Percentiles rank a stretch among this genome's conserved stretches.
Evolutionary conservation across 2,113 vertebrate species (phyloP).

Genomic region (Hypanus sabinus): DNA sequence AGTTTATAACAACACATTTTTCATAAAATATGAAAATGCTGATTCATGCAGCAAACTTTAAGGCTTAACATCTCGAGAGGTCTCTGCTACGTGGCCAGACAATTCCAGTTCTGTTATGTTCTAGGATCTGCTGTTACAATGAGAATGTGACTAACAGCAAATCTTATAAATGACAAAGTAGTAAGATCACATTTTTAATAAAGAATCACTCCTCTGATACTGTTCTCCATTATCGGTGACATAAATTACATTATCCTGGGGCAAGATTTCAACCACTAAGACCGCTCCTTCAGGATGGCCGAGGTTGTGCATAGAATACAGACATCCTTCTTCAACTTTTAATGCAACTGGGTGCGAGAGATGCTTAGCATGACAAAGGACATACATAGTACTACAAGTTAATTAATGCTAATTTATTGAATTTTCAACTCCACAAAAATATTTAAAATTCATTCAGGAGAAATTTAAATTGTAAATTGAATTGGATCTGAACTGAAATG

Average conservation of each 20-base stretch:
- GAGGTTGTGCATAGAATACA: not conserved
- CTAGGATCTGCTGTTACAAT: no score
- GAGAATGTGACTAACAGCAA: conserved; percentile 12
- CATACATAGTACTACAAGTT: not conserved
- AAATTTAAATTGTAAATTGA: conserved; percentile 18
- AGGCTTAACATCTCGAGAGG: not conserved
- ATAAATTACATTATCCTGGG: conserved; percentile 7
- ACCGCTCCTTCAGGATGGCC: not conserved
- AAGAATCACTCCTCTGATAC: conserved; percentile 11
- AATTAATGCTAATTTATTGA: conserved; percentile 32
- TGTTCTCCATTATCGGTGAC: conserved; percentile 9
- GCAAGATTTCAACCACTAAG: not conserved
- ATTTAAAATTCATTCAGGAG: not conserved
- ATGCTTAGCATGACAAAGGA: conserved; percentile 6
- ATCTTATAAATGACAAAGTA: not conserved
- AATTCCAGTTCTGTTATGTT: not conserved
- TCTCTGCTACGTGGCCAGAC: no score
- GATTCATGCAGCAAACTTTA: not conserved
- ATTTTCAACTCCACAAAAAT: not conserved
- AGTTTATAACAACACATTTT: not conserved
- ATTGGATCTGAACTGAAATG: not conserved
- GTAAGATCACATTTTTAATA: conserved; percentile 21
- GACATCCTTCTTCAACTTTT: not conserved
- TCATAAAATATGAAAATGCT: not conserved
- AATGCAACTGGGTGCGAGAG: not conserved